A percentile compares a stretch with the other conserved stretches of the same genome.
Conservation (phyloP, 2,113 vertebrate species). For the Hippocampus guttulatus region DNA sequence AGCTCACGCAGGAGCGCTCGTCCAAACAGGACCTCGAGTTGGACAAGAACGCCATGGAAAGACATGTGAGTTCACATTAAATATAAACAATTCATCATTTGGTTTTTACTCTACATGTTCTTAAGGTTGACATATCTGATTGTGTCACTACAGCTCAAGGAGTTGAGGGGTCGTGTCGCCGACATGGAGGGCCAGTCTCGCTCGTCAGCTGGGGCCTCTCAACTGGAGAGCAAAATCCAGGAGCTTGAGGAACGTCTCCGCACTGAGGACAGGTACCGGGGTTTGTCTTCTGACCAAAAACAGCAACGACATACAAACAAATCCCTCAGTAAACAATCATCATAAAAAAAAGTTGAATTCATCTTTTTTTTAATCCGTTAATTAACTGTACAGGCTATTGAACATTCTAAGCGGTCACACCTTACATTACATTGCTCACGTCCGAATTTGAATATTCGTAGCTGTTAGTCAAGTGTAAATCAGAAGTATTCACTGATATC, state of each 20-base stretch:
- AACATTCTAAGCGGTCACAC: neutral
- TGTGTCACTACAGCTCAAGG: slow-evolving; percentile 79
- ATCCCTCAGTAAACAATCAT: neutral
- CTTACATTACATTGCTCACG: neutral
- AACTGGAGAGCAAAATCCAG: slow-evolving; percentile 82
- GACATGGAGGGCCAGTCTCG: slow-evolving; percentile 84
- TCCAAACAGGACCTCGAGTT: slow-evolving; percentile 90
- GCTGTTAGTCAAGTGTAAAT: too few relatives aligned
- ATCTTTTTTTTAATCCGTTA: neutral
- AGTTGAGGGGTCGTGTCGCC: slow-evolving; percentile 81
- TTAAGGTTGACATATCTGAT: neutral
- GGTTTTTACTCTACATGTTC: neutral
- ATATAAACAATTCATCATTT: neutral
- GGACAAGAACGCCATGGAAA: slow-evolving; percentile 88
- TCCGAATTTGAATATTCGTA: too few relatives aligned
- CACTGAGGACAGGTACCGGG: slow-evolving; percentile 81
- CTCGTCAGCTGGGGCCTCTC: slow-evolving; percentile 74
- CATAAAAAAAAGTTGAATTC: neutral
- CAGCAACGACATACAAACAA: neutral
- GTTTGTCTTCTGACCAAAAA: neutral
- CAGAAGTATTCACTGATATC: too few relatives aligned
- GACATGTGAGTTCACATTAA: slow-evolving; percentile 74
- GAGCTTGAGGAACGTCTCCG: slow-evolving; percentile 83
- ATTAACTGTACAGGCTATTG: neutral
- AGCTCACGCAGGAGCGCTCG: slow-evolving; percentile 89